Evolutionary conservation across 2,113 vertebrate species (phyloP).

Genomic region (Chloebia gouldiae): DNA sequence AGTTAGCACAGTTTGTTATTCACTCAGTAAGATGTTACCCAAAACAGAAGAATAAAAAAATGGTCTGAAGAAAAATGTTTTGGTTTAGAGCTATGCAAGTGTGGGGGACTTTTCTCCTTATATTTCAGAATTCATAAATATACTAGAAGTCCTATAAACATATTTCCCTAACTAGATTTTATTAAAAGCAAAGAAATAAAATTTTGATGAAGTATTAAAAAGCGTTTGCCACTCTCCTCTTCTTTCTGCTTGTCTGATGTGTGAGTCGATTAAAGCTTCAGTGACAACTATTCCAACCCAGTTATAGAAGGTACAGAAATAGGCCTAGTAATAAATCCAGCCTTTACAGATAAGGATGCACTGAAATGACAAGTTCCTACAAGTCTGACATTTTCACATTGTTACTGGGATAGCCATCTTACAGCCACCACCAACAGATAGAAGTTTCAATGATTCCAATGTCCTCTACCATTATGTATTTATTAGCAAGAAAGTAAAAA

Average conservation of each 20-base stretch:
- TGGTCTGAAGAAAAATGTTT: neutral
- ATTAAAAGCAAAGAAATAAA: slow-evolving; percentile 36
- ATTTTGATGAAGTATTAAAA: slow-evolving; percentile 23
- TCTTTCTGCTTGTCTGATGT: neutral
- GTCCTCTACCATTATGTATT: neutral
- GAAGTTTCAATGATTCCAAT: neutral
- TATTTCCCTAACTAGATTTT: neutral
- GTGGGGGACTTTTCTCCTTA: neutral
- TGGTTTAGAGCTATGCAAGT: neutral
- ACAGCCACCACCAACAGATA: neutral
- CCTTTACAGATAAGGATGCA: neutral
- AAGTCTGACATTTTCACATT: neutral
- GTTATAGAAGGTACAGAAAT: neutral
- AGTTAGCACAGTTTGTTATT: neutral
- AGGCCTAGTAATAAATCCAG: neutral
- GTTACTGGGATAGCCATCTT: neutral
- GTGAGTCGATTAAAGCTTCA: neutral
- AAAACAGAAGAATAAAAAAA: neutral
- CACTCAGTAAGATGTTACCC: neutral
- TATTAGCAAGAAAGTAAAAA: neutral
- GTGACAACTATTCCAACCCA: neutral
- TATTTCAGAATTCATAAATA: neutral
- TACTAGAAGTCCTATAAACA: neutral
- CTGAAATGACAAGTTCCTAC: neutral
- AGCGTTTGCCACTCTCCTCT: neutral